phyloP scores from a whole-genome alignment of 37 sponge, comb jelly and placozoan genomes.

The Tethya wilhelma region DNA sequence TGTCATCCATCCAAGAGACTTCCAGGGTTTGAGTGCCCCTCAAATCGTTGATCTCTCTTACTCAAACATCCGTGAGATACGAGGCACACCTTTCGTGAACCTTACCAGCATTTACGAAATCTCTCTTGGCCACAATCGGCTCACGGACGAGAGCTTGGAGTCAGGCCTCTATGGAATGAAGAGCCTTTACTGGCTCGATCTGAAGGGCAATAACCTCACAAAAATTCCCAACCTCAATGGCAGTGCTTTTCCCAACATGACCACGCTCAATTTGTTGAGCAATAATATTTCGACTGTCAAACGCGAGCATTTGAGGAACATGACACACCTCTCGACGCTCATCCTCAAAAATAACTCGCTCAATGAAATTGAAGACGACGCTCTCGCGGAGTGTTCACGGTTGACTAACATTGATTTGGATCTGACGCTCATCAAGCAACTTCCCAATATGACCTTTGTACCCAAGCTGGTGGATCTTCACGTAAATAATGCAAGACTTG shows the following conservation, averaged over 20 bases:
- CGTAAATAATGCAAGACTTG: conserved; percentile 9
- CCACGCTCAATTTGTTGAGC: neutral
- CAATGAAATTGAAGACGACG: conserved; percentile 6
- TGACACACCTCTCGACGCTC: neutral
- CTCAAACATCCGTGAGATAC: neutral
- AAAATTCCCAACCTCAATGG: conserved; percentile 26
- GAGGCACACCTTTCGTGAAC: conserved; percentile 3
- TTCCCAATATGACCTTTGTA: conserved; percentile 34
- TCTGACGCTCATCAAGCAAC: neutral
- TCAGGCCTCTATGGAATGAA: neutral
- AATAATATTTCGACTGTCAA: conserved; percentile 16
- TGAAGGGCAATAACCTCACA: conserved; percentile 11
- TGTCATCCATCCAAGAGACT: conserved; percentile 20
- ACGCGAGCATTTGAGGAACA: neutral
- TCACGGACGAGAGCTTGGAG: neutral
- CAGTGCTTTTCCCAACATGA: conserved; percentile 6
- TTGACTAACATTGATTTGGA: conserved; percentile 26
- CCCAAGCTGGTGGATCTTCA: conserved; percentile 6
- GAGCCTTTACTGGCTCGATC: neutral
- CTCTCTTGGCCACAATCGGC: conserved; percentile 6
- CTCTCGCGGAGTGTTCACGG: conserved; percentile 7
- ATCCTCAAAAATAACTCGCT: conserved; percentile 1
- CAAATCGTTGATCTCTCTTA: neutral
- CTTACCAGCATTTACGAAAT: conserved; percentile 8
- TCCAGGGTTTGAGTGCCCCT: neutral